Percentiles rank a stretch among this genome's conserved stretches.
Evolutionary conservation across 2,888 invertebrate genomes (phyloP).

Genomic region (Carpatolechia fugitivella): DNA sequence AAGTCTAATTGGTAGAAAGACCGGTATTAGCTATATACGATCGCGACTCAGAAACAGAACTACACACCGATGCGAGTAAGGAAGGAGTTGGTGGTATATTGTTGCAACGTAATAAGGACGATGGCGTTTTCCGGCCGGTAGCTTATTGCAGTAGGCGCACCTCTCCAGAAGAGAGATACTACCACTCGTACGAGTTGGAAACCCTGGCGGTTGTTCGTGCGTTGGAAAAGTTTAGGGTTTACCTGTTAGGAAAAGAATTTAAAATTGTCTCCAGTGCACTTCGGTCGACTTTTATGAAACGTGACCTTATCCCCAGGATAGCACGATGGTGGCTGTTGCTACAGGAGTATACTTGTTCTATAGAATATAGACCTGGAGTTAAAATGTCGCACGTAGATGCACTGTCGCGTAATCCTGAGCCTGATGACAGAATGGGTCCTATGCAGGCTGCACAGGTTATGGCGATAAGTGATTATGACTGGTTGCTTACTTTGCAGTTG

Average conservation of each 20-base stretch:
- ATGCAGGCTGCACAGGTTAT: neutral
- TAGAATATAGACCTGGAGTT: conserved; percentile 12
- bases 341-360: conserved; percentile 13
- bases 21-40: neutral
- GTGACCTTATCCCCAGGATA: conserved; percentile 8
- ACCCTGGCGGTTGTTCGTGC: conserved; percentile 13
- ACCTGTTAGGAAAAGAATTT: conserved; percentile 8
- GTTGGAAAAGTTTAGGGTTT: conserved; percentile 18
- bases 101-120: neutral
- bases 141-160: conserved; percentile 8
- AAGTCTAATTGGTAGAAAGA: neutral
- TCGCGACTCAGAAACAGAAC: neutral
- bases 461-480: neutral
- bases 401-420: neutral
- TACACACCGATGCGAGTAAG: conserved; percentile 4
- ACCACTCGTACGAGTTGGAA: conserved; percentile 14
- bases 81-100: neutral
- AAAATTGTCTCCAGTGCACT: conserved; percentile 12
- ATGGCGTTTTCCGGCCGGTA: neutral
- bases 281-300: conserved; percentile 6
- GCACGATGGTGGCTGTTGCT: conserved; percentile 14
- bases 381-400: conserved; percentile 18
- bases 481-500: neutral
- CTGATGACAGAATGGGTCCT: neutral
- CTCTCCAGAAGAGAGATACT: conserved; percentile 14